Evolutionary conservation across 1,140 invertebrate species (phyloP), one percentile per base, ranked within the genome.

Genomic region (Drosophila miranda): DNA sequence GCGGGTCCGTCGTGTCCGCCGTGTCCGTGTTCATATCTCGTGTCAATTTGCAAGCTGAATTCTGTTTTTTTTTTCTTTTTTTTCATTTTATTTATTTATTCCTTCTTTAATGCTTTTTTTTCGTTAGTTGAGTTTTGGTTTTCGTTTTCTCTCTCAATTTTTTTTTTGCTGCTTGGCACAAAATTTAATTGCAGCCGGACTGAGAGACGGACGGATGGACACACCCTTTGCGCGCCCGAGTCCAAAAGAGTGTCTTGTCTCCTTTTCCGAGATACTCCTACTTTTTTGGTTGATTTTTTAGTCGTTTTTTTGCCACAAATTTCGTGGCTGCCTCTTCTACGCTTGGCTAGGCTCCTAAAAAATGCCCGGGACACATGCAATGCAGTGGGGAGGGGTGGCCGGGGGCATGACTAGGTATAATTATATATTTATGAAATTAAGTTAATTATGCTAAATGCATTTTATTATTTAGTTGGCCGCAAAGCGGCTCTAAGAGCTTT

Each of bases 391-490:
- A 1, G 11, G 3, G 38, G 23, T 11, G 61, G 44, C 19, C 19
- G 2, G 55, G 6, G 56, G 50, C 67, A 62, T 70, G 72, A 68
- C 48, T 68, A 78, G 72, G 71, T 76, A 61, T 83, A 84, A 84
- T 81, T 86, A 81, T 75, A 87, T 87, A 86, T 86, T 86, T 82
- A 87, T 87, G 82, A 87, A 87, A 87, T 87, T 78, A 81, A 86
- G 61, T 74, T 78, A 87, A 87, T 87, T 78, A 87, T 87, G 82
- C 75, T 81, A 87, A 86, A 87, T 86, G 78, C 70, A 86, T 75
- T 87, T 71, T 75, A 87, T 81, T 78, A 86, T 86, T 80, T 74
- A 77, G 75, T 81, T 81, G 69, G 45, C 61, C 67, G 55, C 64
- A 82, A 55, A 72, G 58, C 45, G 60, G 55, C 49, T 69, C 16